A percentile compares a stretch with the other conserved stretches of the same genome.
Conservation (phyloP, 2,888 invertebrate genomes). For the Lacanobia wlatinum region DNA sequence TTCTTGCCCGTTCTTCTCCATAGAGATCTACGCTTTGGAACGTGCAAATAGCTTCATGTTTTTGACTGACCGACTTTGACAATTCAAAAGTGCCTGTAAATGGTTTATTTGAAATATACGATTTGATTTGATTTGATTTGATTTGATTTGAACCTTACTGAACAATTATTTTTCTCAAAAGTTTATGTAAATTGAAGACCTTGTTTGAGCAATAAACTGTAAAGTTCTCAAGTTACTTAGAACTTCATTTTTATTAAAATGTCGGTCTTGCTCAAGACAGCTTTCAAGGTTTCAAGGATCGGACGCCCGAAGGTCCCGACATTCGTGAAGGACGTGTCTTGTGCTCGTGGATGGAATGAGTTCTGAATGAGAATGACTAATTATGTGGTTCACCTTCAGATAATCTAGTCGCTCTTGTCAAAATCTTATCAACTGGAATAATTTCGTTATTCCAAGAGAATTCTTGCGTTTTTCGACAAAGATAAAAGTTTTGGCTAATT, state of each 20-base stretch:
- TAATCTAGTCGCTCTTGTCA: conserved; percentile 43
- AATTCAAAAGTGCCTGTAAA: no score
- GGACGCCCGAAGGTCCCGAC: conserved; percentile 72
- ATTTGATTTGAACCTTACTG: no score
- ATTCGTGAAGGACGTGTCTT: conserved; percentile 69
- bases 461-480: conserved; percentile 14
- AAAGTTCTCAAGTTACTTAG: conserved; percentile 29
- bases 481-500: conserved; percentile 13
- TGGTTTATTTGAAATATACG: no score
- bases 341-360: conserved; percentile 65
- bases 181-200: conserved; percentile 21
- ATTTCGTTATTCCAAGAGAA: conserved; percentile 35
- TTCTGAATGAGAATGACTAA: conserved; percentile 70
- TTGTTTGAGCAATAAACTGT: conserved; percentile 34
- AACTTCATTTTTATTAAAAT: conserved; percentile 57
- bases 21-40: no score
- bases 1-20: no score
- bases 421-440: conserved; percentile 52
- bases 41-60: no score
- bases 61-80: no score
- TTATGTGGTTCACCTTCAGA: conserved; percentile 65
- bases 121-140: no score
- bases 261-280: conserved; percentile 52
- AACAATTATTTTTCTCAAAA: conserved; percentile 2
- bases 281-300: conserved; percentile 69